phyloP scores from a whole-genome alignment of 2,888 invertebrate genomes.

The Nemapogon koenigi region DNA sequence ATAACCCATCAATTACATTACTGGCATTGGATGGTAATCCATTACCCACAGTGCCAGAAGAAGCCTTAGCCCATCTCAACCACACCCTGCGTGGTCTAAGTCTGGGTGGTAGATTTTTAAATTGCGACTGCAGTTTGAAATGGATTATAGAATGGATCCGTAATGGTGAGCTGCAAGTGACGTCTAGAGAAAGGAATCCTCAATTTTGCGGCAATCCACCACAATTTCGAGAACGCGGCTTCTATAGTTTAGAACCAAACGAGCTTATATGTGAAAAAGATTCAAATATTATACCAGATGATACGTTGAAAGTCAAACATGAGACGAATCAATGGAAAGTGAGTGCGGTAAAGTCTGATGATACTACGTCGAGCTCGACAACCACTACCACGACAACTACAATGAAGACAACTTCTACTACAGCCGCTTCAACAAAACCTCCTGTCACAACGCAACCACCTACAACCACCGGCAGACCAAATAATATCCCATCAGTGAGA shows the following conservation, averaged over 20 bases:
- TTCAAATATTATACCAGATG: slow-evolving; percentile 61
- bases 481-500: slow-evolving; percentile 30
- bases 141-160: slow-evolving; percentile 94
- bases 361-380: slow-evolving; percentile 14
- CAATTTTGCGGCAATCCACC: slow-evolving; percentile 90
- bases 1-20: slow-evolving; percentile 84
- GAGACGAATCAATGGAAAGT: slow-evolving; percentile 29
- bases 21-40: slow-evolving; percentile 92
- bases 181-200: slow-evolving; percentile 89
- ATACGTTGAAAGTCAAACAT: slow-evolving; percentile 19
- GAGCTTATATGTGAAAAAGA: slow-evolving; percentile 70
- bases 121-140: slow-evolving; percentile 85
- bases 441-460: slow-evolving; percentile 16
- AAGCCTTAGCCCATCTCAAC: slow-evolving; percentile 80
- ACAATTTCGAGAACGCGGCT: slow-evolving; percentile 79
- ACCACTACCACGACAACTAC: slow-evolving; percentile 26
- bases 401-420: slow-evolving; percentile 33
- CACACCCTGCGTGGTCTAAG: slow-evolving; percentile 84
- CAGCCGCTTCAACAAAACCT: slow-evolving; percentile 29
- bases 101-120: slow-evolving; percentile 85
- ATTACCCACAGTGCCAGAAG: slow-evolving; percentile 80
- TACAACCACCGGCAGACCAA: slow-evolving; percentile 18
- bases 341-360: slow-evolving; percentile 20
- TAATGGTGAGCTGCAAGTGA: slow-evolving; percentile 87
- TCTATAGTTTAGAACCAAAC: slow-evolving; percentile 85